Percentiles rank a stretch among this genome's conserved stretches.
Evolutionary conservation across 2,888 invertebrate species (phyloP).

Genomic region (Galerucella pusilla): DNA sequence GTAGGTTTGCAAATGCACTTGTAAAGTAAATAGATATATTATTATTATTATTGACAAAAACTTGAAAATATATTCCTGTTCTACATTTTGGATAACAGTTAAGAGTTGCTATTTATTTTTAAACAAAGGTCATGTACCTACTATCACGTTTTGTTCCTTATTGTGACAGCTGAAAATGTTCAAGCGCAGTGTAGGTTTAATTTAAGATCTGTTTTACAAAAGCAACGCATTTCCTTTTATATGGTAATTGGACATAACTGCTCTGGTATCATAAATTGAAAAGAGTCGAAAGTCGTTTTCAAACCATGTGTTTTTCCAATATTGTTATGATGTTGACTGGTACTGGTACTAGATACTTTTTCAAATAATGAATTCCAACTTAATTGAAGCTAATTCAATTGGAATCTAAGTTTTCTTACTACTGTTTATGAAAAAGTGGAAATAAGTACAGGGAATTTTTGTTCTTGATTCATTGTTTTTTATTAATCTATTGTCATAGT

Average conservation of each 20-base stretch:
- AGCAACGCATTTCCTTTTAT: conserved; percentile 11
- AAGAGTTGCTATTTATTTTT: conserved; percentile 26
- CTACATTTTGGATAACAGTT: background rate
- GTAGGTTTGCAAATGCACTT: background rate
- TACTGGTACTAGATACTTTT: too few species aligned
- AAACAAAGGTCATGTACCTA: conserved; percentile 41
- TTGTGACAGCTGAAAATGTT: conserved; percentile 6
- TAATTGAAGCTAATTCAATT: too few species aligned
- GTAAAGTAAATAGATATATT: background rate
- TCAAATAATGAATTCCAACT: too few species aligned
- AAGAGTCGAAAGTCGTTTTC: background rate
- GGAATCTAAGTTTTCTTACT: too few species aligned
- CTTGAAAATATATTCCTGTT: background rate
- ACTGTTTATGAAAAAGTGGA: too few species aligned
- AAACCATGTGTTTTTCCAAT: background rate
- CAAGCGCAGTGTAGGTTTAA: conserved; percentile 12
- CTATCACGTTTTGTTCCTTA: conserved; percentile 17
- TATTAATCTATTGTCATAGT: too few species aligned
- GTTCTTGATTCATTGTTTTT: too few species aligned
- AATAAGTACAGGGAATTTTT: too few species aligned
- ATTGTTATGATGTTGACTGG: too few species aligned
- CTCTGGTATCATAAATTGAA: background rate
- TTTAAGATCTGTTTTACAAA: background rate
- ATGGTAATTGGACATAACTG: conserved; percentile 1
- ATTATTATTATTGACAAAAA: background rate